phyloP scores from a whole-genome alignment of 2,113 vertebrate genomes.

The Megaptera novaeangliae region DNA sequence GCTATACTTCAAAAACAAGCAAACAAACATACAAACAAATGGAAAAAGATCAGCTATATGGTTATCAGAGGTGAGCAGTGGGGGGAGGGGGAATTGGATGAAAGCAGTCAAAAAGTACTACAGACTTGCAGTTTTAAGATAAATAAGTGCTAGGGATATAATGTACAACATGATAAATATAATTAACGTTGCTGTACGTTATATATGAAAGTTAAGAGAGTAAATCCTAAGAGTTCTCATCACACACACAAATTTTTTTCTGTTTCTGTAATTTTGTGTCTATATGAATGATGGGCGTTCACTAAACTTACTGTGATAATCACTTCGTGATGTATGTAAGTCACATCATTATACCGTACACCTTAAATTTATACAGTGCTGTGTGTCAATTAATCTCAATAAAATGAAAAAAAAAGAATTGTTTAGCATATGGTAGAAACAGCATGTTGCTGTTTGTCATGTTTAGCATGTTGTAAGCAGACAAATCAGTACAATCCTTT shows the following conservation, averaged over 20 bases:
- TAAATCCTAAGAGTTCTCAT: neutral
- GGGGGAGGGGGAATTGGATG: neutral
- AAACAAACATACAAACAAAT: neutral
- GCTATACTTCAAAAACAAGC: neutral
- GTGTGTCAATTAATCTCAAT: neutral
- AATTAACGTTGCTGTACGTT: neutral
- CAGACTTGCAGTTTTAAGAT: neutral
- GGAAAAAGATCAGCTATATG: neutral
- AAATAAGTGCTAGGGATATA: neutral
- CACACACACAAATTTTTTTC: neutral
- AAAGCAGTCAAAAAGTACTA: neutral
- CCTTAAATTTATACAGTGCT: neutral
- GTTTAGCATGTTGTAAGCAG: neutral
- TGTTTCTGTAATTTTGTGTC: neutral
- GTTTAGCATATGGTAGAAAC: neutral
- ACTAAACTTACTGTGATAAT: neutral
- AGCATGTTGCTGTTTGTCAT: neutral
- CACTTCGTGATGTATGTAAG: neutral
- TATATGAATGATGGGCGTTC: neutral
- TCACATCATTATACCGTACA: neutral
- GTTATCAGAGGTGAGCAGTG: neutral
- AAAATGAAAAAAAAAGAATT: neutral
- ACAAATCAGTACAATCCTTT: neutral
- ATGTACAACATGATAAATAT: neutral
- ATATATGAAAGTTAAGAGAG: neutral